These are phyloP conservation scores for Nylanderia fulva DNA, from an alignment of 1,140 invertebrate genomes.

Conservation along the genomic window DNA sequence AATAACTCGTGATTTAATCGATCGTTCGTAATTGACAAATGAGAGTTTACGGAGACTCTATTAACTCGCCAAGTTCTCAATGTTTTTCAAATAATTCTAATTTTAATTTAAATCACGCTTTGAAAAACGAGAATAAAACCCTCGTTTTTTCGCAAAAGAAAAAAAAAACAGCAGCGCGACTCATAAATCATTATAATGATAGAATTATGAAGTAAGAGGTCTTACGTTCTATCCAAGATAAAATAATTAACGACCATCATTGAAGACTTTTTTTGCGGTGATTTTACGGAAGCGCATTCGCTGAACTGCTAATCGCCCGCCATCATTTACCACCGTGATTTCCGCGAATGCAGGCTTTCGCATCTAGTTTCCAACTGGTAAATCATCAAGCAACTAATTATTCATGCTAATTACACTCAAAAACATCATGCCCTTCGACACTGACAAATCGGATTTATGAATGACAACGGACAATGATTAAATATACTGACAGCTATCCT, in stretches of 20 bases:
- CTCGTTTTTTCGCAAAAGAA: background rate
- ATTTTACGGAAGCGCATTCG: conserved; percentile 59
- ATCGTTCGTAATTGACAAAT: conserved; percentile 18
- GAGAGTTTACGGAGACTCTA: background rate
- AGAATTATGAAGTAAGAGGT: conserved; percentile 4
- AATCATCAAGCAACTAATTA: conserved; percentile 65
- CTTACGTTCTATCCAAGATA: background rate
- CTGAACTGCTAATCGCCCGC: conserved; percentile 57
- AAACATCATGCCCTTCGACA: conserved; percentile 43
- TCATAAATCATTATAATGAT: conserved; percentile 49
- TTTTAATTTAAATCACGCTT: background rate
- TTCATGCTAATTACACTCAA: conserved; percentile 54
- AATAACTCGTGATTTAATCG: background rate
- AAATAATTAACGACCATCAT: conserved; percentile 47
- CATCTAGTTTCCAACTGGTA: conserved; percentile 46
- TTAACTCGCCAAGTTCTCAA: background rate
- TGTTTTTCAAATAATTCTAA: background rate
- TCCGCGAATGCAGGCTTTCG: conserved; percentile 43
- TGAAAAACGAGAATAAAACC: background rate
- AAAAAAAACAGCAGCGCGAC: conserved; percentile 12
- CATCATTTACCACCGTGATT: conserved; percentile 57
- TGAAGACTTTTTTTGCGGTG: conserved; percentile 12
- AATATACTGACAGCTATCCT: background rate
- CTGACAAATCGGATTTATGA: conserved; percentile 60
- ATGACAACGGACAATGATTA: too few relatives aligned